Conservation (phyloP, 2,113 vertebrate genomes). For the Pseudolaguvia tuberculata region DNA sequence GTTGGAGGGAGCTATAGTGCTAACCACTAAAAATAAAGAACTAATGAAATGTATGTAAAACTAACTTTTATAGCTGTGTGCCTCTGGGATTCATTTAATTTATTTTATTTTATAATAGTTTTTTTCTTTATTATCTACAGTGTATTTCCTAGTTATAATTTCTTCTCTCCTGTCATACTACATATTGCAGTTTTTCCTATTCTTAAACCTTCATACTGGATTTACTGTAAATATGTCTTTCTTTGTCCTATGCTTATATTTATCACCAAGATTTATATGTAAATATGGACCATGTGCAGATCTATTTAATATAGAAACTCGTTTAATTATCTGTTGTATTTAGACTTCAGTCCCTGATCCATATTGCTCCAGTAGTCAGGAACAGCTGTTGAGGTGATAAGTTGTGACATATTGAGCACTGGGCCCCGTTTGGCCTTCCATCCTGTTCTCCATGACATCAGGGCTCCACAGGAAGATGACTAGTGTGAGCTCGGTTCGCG, state of each 20-base stretch:
- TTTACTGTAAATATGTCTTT: conserved; percentile 49
- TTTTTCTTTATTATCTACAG: no score
- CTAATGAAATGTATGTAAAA: no score
- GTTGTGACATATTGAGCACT: neutral
- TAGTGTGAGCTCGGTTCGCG: conserved; percentile 60
- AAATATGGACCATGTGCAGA: neutral
- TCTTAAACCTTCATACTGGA: conserved; percentile 12
- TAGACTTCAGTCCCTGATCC: neutral
- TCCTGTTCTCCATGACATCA: conserved; percentile 53
- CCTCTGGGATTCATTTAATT: no score
- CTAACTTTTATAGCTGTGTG: no score
- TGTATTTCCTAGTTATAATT: neutral
- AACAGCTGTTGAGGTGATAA: conserved; percentile 33
- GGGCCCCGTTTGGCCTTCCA: conserved; percentile 8
- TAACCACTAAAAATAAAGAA: no score
- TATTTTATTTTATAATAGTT: no score
- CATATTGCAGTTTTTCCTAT: neutral
- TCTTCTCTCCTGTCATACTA: neutral
- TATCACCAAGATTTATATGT: neutral
- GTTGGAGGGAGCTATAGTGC: no score
- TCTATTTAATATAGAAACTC: neutral
- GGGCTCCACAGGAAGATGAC: conserved; percentile 60
- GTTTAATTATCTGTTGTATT: neutral
- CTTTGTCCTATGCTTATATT: conserved; percentile 24
- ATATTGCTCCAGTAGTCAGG: conserved; percentile 10